phyloP scores from a whole-genome alignment of 2,888 invertebrate species.

The Catotricha subobsoleta region DNA sequence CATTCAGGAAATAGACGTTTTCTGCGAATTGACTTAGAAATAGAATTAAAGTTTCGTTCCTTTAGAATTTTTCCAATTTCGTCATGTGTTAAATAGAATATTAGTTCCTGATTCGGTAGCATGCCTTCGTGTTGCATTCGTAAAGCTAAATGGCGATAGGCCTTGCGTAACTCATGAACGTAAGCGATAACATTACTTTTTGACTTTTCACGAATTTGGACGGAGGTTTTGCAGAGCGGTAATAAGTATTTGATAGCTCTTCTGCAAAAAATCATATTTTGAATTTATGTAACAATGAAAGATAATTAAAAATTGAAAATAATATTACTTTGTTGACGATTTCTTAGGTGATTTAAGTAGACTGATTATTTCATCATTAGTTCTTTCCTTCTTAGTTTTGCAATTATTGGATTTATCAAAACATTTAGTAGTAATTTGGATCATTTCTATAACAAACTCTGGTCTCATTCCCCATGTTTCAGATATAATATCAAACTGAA shows the following conservation, averaged over 20 bases:
- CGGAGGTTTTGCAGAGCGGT: slow-evolving; percentile 40
- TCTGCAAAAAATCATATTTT: background rate
- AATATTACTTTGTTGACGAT: slow-evolving; percentile 28
- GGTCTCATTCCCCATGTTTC: slow-evolving; percentile 49
- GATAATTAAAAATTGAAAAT: too few species aligned
- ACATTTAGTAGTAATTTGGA: slow-evolving; percentile 35
- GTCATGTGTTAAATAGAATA: slow-evolving; percentile 46
- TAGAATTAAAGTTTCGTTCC: slow-evolving; percentile 35
- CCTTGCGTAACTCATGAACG: slow-evolving; percentile 40
- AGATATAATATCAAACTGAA: slow-evolving; percentile 46
- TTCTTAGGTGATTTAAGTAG: slow-evolving; percentile 34
- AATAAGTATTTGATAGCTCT: slow-evolving; percentile 8
- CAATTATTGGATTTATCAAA: background rate
- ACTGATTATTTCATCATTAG: slow-evolving; percentile 31
- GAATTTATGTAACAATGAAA: slow-evolving; percentile 1
- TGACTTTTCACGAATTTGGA: slow-evolving; percentile 45
- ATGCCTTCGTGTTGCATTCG: slow-evolving; percentile 41
- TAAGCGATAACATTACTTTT: slow-evolving; percentile 39
- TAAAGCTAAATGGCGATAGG: slow-evolving; percentile 36
- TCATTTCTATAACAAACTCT: slow-evolving; percentile 38
- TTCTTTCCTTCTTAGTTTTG: slow-evolving; percentile 16
- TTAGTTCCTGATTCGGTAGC: slow-evolving; percentile 42
- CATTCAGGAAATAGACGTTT: slow-evolving; percentile 40
- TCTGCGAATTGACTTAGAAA: slow-evolving; percentile 51
- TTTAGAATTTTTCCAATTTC: slow-evolving; percentile 42